A percentile compares a stretch with the other conserved stretches of the same genome.
phyloP scores from a whole-genome alignment of 1,140 invertebrate species.

The Pinna nobilis region DNA sequence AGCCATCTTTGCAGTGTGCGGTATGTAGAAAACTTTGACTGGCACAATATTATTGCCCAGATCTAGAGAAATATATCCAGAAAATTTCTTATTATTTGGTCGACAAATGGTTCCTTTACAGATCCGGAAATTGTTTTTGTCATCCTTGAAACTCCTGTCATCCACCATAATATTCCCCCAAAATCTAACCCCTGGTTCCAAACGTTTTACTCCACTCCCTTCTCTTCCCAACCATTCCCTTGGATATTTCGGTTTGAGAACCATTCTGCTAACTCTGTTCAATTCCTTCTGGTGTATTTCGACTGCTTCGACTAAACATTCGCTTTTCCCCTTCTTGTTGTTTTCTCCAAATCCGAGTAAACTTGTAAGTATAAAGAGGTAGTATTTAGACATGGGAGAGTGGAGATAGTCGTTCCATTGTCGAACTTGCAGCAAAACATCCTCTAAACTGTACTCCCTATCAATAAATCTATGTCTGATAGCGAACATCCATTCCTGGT shows the following conservation, averaged over 20 bases:
- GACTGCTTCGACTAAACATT: slow-evolving; percentile 32
- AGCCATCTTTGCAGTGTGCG: slow-evolving; percentile 26
- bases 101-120: slow-evolving; percentile 48
- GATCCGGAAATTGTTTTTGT: neutral
- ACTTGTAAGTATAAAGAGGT: slow-evolving; percentile 45
- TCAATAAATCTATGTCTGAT: slow-evolving; percentile 31
- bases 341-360: slow-evolving; percentile 41
- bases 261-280: slow-evolving; percentile 21
- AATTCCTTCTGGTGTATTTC: slow-evolving; percentile 24
- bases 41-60: slow-evolving; percentile 37
- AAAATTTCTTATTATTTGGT: slow-evolving; percentile 40
- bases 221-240: slow-evolving; percentile 44
- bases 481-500: slow-evolving; percentile 46
- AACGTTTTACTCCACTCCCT: slow-evolving; percentile 36
- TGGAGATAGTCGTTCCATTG: slow-evolving; percentile 34
- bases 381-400: slow-evolving; percentile 45
- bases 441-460: slow-evolving; percentile 24
- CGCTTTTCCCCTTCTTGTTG: slow-evolving; percentile 26
- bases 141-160: neutral
- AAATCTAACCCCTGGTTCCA: slow-evolving; percentile 31
- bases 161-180: slow-evolving; percentile 29
- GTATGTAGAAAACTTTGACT: slow-evolving; percentile 47
- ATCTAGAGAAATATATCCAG: slow-evolving; percentile 45
- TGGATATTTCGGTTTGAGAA: slow-evolving; percentile 34
- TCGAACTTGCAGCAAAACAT: slow-evolving; percentile 34